Conservation (phyloP, 2,888 invertebrate genomes). For the Bombylius discolor region DNA sequence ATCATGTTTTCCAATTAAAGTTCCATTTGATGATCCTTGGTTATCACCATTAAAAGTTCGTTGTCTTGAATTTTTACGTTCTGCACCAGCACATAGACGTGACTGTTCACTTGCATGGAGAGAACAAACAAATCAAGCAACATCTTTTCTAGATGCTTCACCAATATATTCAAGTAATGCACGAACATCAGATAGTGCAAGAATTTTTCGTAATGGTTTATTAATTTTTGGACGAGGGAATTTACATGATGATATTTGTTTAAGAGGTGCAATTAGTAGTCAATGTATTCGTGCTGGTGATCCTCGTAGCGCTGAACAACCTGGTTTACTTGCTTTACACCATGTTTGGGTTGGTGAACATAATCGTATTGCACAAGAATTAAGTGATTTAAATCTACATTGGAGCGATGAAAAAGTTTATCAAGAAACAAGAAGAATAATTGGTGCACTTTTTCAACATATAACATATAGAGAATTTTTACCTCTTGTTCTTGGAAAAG, state of each 20-base stretch:
- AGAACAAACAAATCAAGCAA: constrained; percentile 74
- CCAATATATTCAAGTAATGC: constrained; percentile 69
- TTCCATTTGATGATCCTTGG: constrained; percentile 59
- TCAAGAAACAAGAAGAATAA: constrained; percentile 70
- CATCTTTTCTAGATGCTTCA: constrained; percentile 70
- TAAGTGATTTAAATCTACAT: constrained; percentile 62
- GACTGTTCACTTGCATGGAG: constrained; percentile 71
- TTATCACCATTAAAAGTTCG: constrained; percentile 54
- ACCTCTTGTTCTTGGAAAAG: constrained; percentile 62
- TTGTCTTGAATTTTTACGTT: constrained; percentile 72
- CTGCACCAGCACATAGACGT: constrained; percentile 64
- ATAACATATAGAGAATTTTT: constrained; percentile 74
- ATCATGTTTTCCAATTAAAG: constrained; percentile 70
- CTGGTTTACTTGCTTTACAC: constrained; percentile 41
- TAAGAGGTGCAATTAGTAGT: constrained; percentile 55
- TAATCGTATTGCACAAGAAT: constrained; percentile 55
- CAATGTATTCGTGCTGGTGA: constrained; percentile 72
- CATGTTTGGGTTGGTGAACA: constrained; percentile 37
- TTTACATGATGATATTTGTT: constrained; percentile 55
- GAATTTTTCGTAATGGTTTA: constrained; percentile 60
- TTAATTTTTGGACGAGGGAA: constrained; percentile 53
- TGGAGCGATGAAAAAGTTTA: constrained; percentile 83
- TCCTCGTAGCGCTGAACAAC: constrained; percentile 65
- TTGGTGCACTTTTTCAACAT: constrained; percentile 70
- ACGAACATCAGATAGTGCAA: constrained; percentile 56